Percentiles rank a stretch among this genome's conserved stretches.
These are phyloP conservation scores for Hoplias malabaricus DNA, from an alignment of 2,113 vertebrate genomes.

Conservation along the genomic window DNA sequence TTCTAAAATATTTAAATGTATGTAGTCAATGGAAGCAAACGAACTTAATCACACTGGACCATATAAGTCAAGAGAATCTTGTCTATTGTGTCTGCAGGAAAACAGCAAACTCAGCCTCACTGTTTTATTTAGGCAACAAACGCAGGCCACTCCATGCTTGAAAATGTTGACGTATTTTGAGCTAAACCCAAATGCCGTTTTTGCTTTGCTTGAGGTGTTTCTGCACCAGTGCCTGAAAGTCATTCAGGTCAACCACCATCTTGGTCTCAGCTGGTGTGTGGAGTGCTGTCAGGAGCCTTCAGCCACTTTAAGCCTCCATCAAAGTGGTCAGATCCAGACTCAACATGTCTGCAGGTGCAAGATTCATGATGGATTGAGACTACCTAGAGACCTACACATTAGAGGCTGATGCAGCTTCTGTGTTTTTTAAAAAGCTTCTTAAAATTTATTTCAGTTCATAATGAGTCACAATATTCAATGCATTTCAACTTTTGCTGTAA, in stretches of 20 bases:
- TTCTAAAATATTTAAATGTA: no score
- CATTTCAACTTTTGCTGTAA: no score
- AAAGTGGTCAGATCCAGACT: background rate
- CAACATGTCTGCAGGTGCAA: constrained; percentile 5
- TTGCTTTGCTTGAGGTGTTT: constrained; percentile 48
- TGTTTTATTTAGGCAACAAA: constrained; percentile 60
- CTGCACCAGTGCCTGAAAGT: constrained; percentile 49
- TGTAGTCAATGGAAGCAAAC: background rate
- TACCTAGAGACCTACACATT: no score
- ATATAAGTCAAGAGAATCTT: constrained; percentile 18
- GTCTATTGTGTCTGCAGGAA: constrained; percentile 19
- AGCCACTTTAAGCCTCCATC: background rate
- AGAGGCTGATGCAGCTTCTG: no score
- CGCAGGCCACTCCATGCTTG: constrained; percentile 30
- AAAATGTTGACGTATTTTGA: constrained; percentile 51
- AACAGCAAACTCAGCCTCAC: constrained; percentile 47
- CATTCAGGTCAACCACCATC: constrained; percentile 44
- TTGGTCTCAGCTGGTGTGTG: background rate
- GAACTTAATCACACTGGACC: constrained; percentile 3
- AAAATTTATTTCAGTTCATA: no score
- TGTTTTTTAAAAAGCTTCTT: no score
- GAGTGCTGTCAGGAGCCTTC: background rate
- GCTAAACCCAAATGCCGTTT: constrained; percentile 49
- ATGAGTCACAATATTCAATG: no score
- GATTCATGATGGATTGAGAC: background rate